A percentile compares a stretch with the other conserved stretches of the same genome.
Conservation (phyloP, 2,888 invertebrate genomes). For the Ctenicera cuprea region DNA sequence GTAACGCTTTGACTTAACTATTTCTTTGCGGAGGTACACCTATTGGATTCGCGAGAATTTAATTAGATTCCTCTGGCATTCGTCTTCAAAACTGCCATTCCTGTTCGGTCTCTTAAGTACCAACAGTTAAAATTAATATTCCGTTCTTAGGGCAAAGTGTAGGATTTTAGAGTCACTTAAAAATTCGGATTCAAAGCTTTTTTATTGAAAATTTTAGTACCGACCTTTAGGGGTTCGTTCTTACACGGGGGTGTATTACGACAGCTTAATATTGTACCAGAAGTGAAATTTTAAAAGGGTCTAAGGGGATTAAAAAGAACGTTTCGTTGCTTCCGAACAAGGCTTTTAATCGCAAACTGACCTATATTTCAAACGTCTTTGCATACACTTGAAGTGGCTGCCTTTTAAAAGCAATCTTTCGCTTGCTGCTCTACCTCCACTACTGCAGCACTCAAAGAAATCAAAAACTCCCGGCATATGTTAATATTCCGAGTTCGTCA, state of each 20-base stretch:
- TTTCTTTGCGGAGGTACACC: neutral
- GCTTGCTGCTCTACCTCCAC: neutral
- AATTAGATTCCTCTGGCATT: neutral
- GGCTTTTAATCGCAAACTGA: conserved; percentile 33
- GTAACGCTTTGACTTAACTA: conserved; percentile 21
- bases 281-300: conserved; percentile 30
- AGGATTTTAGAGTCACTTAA: conserved; percentile 11
- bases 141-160: neutral
- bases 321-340: conserved; percentile 33
- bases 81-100: too few relatives aligned
- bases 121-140: conserved; percentile 6
- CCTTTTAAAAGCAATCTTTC: conserved; percentile 26
- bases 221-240: conserved; percentile 6
- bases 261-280: conserved; percentile 16
- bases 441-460: conserved; percentile 11
- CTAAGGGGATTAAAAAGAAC: conserved; percentile 28
- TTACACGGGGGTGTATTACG: conserved; percentile 25
- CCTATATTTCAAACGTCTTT: conserved; percentile 26
- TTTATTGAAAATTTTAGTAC: conserved; percentile 31
- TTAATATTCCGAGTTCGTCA: neutral
- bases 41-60: neutral
- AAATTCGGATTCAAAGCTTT: conserved; percentile 17
- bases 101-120: too few relatives aligned
- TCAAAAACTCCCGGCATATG: conserved; percentile 19
- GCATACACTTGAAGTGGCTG: conserved; percentile 26